Conservation (phyloP, 2,888 invertebrate genomes). For the Sipunculus nudus region DNA sequence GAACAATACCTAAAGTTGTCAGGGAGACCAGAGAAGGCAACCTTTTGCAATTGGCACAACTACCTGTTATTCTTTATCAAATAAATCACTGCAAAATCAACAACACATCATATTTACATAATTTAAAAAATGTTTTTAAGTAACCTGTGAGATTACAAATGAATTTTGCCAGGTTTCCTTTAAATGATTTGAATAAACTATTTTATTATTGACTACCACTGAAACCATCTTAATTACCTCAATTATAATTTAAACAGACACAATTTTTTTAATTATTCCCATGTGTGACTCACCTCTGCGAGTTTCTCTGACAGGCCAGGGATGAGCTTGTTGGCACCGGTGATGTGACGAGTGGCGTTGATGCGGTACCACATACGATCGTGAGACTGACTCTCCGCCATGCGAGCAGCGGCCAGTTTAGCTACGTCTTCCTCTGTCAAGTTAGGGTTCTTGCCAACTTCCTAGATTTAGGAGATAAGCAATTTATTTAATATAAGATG, state of each 20-base stretch:
- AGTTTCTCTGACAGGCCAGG: conserved; percentile 68
- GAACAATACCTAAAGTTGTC: too few species aligned
- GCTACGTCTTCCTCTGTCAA: conserved; percentile 71
- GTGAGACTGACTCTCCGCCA: conserved; percentile 69
- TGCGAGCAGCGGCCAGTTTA: conserved; percentile 69
- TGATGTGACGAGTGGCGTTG: conserved; percentile 69
- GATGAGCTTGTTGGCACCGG: conserved; percentile 67
- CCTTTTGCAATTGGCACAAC: too few species aligned
- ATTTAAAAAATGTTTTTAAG: too few species aligned
- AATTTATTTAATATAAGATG: not conserved
- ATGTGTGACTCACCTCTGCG: conserved; percentile 64
- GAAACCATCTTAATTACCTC: conserved; percentile 62
- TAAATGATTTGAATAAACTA: too few species aligned
- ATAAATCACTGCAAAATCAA: too few species aligned
- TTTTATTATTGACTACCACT: too few species aligned
- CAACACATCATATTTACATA: too few species aligned
- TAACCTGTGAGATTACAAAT: too few species aligned
- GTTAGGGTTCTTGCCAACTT: conserved; percentile 68
- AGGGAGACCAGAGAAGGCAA: too few species aligned
- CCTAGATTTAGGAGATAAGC: conserved; percentile 55
- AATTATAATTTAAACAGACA: not conserved
- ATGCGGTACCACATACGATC: conserved; percentile 73
- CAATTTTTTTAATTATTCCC: not conserved
- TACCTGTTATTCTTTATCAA: too few species aligned
- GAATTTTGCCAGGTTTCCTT: too few species aligned